Conservation (phyloP, 2,888 invertebrate genomes). For the Caenorhabditis sulstoni region DNA sequence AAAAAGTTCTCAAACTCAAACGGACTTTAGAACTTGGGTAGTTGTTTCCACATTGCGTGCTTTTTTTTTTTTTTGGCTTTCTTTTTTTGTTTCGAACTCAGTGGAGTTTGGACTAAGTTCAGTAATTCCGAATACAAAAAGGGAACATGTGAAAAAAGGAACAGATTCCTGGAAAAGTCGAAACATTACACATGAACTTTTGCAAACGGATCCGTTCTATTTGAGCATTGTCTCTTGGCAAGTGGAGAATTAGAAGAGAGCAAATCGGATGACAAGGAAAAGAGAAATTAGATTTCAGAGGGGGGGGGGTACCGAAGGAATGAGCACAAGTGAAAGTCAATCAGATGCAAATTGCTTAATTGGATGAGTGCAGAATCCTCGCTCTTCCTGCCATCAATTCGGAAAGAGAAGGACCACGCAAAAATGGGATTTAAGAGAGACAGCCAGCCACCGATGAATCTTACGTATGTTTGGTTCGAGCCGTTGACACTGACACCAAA, state of each 20-base stretch:
- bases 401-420: conserved; percentile 3
- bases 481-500: conserved; percentile 16
- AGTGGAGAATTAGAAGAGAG: too few species aligned
- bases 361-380: conserved; percentile 45
- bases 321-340: conserved; percentile 24
- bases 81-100: too few species aligned
- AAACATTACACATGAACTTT: too few species aligned
- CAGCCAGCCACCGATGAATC: background rate
- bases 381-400: conserved; percentile 15
- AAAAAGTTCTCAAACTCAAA: background rate
- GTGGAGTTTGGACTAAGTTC: too few species aligned
- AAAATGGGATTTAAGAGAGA: conserved; percentile 9
- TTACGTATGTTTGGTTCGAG: conserved; percentile 14
- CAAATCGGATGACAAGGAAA: conserved; percentile 20
- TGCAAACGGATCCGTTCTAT: too few species aligned
- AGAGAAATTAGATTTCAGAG: background rate
- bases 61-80: too few species aligned
- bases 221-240: too few species aligned
- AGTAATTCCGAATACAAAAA: too few species aligned
- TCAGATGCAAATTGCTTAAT: conserved; percentile 53
- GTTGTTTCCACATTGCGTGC: background rate
- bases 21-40: background rate
- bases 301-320: conserved; percentile 2
- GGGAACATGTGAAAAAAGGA: too few species aligned
- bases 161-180: too few species aligned